Percentiles rank a stretch among this genome's conserved stretches.
Evolutionary conservation across 92 coral and sea anemone species (phyloP).

Genomic region (Palythoa grandiflora): DNA sequence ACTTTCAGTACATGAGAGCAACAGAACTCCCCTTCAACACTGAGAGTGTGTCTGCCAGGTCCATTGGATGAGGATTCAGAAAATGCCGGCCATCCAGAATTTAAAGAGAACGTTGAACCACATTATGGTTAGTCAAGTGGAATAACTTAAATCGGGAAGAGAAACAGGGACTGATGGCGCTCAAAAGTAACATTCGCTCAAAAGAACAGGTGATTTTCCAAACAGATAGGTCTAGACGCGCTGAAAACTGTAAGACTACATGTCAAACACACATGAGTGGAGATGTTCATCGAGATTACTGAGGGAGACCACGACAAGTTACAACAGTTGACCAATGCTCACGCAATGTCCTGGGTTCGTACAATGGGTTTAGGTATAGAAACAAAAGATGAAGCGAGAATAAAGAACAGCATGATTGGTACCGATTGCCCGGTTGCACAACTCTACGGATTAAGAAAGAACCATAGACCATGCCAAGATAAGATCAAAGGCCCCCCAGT

Average conservation of each 20-base stretch:
- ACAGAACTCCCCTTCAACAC: constrained; percentile 29
- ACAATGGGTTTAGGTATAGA: constrained; percentile 18
- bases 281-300: not conserved
- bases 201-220: constrained; percentile 43
- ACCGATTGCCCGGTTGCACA: constrained; percentile 17
- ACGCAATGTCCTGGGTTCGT: not conserved
- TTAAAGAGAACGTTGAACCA: not conserved
- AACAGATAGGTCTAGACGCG: constrained; percentile 55
- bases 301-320: constrained; percentile 35
- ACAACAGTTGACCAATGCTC: too few relatives aligned
- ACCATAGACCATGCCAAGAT: constrained; percentile 4
- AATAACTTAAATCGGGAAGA: constrained; percentile 22
- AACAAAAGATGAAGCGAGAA: constrained; percentile 2
- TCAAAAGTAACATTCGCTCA: constrained; percentile 4
- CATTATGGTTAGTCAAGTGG: not conserved
- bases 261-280: constrained; percentile 34
- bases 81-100: constrained; percentile 30
- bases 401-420: not conserved
- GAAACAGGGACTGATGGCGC: constrained; percentile 40
- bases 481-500: too few relatives aligned
- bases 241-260: constrained; percentile 46
- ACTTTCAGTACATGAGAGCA: constrained; percentile 19
- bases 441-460: constrained; percentile 28
- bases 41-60: constrained; percentile 10
- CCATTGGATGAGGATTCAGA: constrained; percentile 19